Conservation (phyloP, 2,888 invertebrate genomes). For the Lomographa bimaculata region DNA sequence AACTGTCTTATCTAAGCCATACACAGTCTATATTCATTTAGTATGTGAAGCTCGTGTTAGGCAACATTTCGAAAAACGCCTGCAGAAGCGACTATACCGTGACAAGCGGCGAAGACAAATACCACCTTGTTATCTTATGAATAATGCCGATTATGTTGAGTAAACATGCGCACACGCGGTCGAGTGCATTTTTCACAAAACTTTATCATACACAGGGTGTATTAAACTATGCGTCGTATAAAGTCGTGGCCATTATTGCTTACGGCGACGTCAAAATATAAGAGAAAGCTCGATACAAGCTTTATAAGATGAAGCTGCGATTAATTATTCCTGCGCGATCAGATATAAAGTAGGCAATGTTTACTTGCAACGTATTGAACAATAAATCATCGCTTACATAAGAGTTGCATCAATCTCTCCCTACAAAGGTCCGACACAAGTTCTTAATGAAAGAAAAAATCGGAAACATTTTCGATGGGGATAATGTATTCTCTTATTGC, state of each 20-base stretch:
- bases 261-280: constrained; percentile 24
- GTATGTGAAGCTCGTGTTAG: constrained; percentile 57
- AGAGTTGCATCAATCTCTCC: constrained; percentile 31
- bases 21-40: constrained; percentile 46
- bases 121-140: constrained; percentile 79
- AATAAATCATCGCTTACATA: constrained; percentile 33
- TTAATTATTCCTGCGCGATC: constrained; percentile 32
- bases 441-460: constrained; percentile 9
- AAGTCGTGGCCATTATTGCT: constrained; percentile 19
- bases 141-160: constrained; percentile 81
- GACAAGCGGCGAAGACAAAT: constrained; percentile 77
- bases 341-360: constrained; percentile 32
- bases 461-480: constrained; percentile 5
- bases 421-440: constrained; percentile 18
- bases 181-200: constrained; percentile 74
- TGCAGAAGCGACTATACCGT: constrained; percentile 68
- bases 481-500: constrained; percentile 15
- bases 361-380: constrained; percentile 30
- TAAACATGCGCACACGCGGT: constrained; percentile 72
- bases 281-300: constrained; percentile 24
- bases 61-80: constrained; percentile 77
- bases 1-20: constrained; percentile 53
- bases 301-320: constrained; percentile 24
- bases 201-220: constrained; percentile 67
- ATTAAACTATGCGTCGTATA: constrained; percentile 21